Evolutionary conservation across 2,113 vertebrate species (phyloP), one percentile per base, ranked within the genome.

Genomic region (Tringa solitaria): DNA sequence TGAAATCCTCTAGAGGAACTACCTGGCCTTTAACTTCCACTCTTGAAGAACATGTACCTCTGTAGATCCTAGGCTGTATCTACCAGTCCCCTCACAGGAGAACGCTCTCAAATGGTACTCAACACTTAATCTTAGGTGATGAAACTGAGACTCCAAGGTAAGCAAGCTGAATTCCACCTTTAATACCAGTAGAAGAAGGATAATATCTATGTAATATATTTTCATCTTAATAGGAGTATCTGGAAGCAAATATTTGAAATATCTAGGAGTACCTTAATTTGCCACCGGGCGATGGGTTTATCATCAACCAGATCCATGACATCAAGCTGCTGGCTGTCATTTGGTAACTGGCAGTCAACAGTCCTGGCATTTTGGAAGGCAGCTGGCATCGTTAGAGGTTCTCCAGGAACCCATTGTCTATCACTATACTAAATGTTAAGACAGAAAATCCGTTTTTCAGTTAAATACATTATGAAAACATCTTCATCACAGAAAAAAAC

Each of bases 301-400:
- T 98, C 97, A 54, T 96, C 93, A 45, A 83, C 72, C 0, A 93
- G 35, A 63, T 97, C 95, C 80, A 93, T 63, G 48, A 96, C 74
- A 82, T 97, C 94, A 91, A 96, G 80, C 48, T 91, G 75, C 30
- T 93, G 94, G 28, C 51, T 73, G 76, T 98, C 97, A 87, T 82
- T 68, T 21, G 98, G 98, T 85, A 99, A 97, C 57, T 96, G 98
- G 89, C 99, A 99, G 64, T 98, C 97, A 10, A 99, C 91, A 80
- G 96, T 95, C 12, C 96, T 97, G 37, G 63, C 95, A 59, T 98
- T 97, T 85, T 98, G 96, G 96, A 99, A 99, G 59, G 96, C 59
- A 53, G 98, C 98, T 63, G 75, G 92, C 63, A 97, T 39, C 54
- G 98, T 97, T 22, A 94, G 64, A 75, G 98, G 97, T 60, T 98